A percentile compares a stretch with the other conserved stretches of the same genome.
These are phyloP conservation scores for Nothocercus julius DNA, from an alignment of 2,113 vertebrate genomes.

Conservation along the genomic window DNA sequence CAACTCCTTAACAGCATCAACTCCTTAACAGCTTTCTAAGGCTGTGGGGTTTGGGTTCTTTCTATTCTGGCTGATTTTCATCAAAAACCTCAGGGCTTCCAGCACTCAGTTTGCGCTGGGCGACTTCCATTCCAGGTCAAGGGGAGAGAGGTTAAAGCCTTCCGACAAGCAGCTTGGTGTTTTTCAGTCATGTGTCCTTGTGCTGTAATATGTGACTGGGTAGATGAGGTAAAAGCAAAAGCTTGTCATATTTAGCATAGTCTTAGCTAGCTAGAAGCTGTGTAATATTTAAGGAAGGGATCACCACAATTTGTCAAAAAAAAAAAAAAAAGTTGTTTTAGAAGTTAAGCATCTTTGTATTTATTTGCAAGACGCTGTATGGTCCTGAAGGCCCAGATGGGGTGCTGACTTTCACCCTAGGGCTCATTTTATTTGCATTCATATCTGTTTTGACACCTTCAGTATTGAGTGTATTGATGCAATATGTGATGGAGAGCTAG, in stretches of 20 bases:
- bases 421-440: not conserved
- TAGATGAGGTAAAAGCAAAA: not conserved
- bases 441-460: not conserved
- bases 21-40: not conserved
- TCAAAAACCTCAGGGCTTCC: conserved; percentile 24
- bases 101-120: not conserved
- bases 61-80: not conserved
- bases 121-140: not conserved
- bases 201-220: not conserved
- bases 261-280: not conserved
- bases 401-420: not conserved
- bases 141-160: conserved; percentile 4
- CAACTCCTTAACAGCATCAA: not conserved
- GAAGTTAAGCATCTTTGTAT: not conserved
- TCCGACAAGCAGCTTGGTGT: not conserved
- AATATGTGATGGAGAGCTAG: not conserved
- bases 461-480: not conserved
- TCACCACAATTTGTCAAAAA: not conserved
- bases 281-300: not conserved
- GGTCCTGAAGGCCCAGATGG: not conserved
- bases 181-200: not conserved
- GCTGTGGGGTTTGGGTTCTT: not conserved
- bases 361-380: not conserved
- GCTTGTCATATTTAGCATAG: not conserved
- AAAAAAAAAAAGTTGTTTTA: not conserved